phyloP scores from a whole-genome alignment of 2,888 invertebrate genomes.

The Agrotis exclamationis region DNA sequence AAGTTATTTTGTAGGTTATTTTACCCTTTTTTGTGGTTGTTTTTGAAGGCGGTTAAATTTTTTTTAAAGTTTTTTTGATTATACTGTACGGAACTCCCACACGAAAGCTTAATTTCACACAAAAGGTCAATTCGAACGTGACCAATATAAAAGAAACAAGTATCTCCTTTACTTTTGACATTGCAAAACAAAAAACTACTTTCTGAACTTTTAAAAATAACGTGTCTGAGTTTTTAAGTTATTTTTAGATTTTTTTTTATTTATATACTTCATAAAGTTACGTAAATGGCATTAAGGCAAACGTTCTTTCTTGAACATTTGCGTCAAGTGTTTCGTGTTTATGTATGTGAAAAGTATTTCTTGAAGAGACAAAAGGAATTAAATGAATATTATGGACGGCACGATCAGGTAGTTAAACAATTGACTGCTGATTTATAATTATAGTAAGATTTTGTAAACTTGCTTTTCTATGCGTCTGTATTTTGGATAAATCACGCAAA shows the following conservation, averaged over 20 bases:
- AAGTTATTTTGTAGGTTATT: no score
- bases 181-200: conserved; percentile 47
- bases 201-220: conserved; percentile 41
- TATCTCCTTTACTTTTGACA: conserved; percentile 24
- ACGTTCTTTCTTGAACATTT: background rate
- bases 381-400: background rate
- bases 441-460: no score
- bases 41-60: no score
- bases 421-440: no score
- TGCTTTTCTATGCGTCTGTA: no score
- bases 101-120: conserved; percentile 6
- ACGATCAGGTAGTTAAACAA: no score
- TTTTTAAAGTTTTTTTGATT: no score
- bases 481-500: no score
- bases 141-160: conserved; percentile 40
- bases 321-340: background rate
- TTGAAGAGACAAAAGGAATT: background rate
- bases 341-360: background rate
- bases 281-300: background rate
- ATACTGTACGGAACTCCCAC: conserved; percentile 35
- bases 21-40: no score
- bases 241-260: conserved; percentile 19
- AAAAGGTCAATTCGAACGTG: conserved; percentile 13
- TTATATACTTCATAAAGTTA: background rate
- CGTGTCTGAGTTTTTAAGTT: conserved; percentile 7